phyloP scores from a whole-genome alignment of 2,888 invertebrate genomes.

The Meteorus colon region DNA sequence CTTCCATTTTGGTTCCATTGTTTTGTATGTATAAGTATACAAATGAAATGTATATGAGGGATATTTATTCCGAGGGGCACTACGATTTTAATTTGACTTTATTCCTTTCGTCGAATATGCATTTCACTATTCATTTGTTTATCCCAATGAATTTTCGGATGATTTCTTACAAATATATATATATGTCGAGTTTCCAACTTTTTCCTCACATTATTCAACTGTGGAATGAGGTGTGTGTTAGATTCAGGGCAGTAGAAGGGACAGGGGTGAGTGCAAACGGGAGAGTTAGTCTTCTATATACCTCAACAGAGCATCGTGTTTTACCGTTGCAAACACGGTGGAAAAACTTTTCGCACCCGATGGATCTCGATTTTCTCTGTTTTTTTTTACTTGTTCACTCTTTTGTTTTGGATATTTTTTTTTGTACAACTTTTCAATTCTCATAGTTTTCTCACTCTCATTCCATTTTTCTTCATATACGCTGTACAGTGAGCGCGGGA shows the following conservation, averaged over 20 bases:
- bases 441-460: slow-evolving; percentile 3
- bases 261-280: not conserved
- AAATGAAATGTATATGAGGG: not conserved
- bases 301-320: slow-evolving; percentile 9
- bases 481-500: not conserved
- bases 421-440: slow-evolving; percentile 17
- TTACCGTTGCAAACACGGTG: slow-evolving; percentile 8
- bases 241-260: not conserved
- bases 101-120: not conserved
- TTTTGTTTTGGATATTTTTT: not conserved
- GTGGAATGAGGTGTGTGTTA: not conserved
- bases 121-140: not conserved
- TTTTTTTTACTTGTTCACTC: not conserved
- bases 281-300: slow-evolving; percentile 2
- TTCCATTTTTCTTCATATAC: not conserved
- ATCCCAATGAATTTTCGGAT: not conserved
- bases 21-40: not conserved
- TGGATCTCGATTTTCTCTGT: slow-evolving; percentile 1
- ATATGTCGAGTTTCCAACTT: not conserved
- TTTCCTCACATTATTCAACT: not conserved
- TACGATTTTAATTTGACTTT: not conserved
- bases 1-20: too few species aligned
- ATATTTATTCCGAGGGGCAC: not conserved
- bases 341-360: slow-evolving; percentile 18
- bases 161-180: not conserved